Base-by-base conservation (phyloP, 2,888 invertebrate species). In the Melieria picta region DNA sequence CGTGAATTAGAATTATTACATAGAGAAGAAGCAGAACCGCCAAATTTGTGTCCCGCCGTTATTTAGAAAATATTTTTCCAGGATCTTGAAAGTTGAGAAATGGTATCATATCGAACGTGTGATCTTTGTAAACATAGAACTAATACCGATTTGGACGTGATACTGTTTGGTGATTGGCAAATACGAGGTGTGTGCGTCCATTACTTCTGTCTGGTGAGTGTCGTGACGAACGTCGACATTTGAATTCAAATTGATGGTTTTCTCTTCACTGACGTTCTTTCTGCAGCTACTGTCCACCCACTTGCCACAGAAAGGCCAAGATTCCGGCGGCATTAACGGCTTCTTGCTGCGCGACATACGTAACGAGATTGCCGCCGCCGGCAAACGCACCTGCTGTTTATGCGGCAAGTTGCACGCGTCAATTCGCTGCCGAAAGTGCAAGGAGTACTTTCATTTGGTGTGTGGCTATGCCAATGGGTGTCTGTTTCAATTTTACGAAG, bases 241-340 rank as follows among this genome's bases (percentile, higher is more conserved):
- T 48, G 1, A 6, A 16, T 16, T n/a, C n/a, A 13, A 67, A 30
- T 45, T 43, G 13, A 48, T 48, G 7, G 7, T 46, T 4, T 6
- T 11, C 30, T 45, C 46, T 11, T 13, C 9, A 4, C 10, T 30
- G 30, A 30, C 30, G 30, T 30, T 30, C 2, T 30, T 30, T 2
- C 30, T 57, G 1, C 82, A 93, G 93, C 83, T 94, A 1, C 85
- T 94, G 30, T 92, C 94, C 0, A 91, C 91, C 30, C 90, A 91
- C 70, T 87, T 94, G 80, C 87, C 89, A 45, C 94, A 94, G 80
- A 90, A 89, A 72, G 94, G 93, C 0, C 84, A 83, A 45, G 94
- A 94, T 77, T 86, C 89, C 4, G 89, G 92, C 67, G 95, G 95
- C 0, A 90, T 95, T 46, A 88, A 92, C 74, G 95, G 95, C 0